Base-by-base conservation (phyloP, 2,797 vertebrate species). In the Spondyliosoma cantharus region DNA sequence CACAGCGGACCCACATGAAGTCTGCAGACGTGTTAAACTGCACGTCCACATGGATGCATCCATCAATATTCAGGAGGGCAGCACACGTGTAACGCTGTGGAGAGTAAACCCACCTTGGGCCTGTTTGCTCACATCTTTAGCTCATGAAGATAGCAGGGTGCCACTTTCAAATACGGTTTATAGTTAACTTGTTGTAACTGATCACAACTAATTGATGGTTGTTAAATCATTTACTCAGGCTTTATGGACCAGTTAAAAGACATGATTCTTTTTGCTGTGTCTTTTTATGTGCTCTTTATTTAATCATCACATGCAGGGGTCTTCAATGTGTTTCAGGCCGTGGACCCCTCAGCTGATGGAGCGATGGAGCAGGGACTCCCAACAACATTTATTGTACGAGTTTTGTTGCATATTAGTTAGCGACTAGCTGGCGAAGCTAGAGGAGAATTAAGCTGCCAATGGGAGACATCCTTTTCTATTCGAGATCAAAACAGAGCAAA, bases 1-100 rank as follows among this genome's bases (percentile, higher is more conserved):
- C 43, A 32, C 53, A 59, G 66, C 43, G 62, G n/a, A 29, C 74
- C 69, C 65, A 53, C 56, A 80, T 25, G 46, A 53, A 65, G 69
- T 59, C 68, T 62, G 64, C 58, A 53, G 67, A 62, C 54, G 43
- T 50, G 74, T 62, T 49, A 3, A 52, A 64, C 57, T 57, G 45
- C 70, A 80, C 29, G 19, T 76, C 56, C 46, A 64, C 54, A 72
- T 19, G 9, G 37, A 27, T 0, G 7, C 20, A 48, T n/a, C 20
- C 50, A 9, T 49, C 37, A 17, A 13, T 56, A 22, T 11, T 22
- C 25, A 80, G 53, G 4, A 37, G 49, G 16, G 56, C 63, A 37
- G 53, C 4, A 42, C 7, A 16, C 3, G 27, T 50, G 43, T 3
- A 56, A 20, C 16, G 3, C 46, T 58, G 22, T 13, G 9, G n/a